Base-by-base conservation (phyloP, 1,140 invertebrate genomes). In the Kradibia gibbosae region DNA sequence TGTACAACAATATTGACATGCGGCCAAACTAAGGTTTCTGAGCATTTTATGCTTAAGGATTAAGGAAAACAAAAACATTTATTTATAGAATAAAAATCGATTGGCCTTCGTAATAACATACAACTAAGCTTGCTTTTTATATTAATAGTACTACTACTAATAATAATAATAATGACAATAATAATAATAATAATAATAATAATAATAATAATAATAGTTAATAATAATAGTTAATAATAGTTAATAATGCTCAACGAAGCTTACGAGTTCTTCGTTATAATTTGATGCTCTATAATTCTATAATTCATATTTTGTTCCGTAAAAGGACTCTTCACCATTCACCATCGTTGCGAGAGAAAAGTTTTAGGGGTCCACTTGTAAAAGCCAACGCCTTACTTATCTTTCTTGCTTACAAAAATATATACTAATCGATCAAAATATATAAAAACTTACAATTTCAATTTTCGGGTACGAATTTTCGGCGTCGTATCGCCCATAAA, bases 1-100 rank as follows among this genome's bases (percentile, higher is more conserved):
- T 88, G 85, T 88, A 88, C 88, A 88, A 87, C 86, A 87, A 88
- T 75, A 81, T 84, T 83, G 81, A 85, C 78, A 53, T 53, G 82
- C 83, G 84, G 80, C 83, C 84, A 79, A 84, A 88, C 82, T 84
- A 87, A 86, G 84, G 81, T 80, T 83, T 86, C 72, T 84, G 62
- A 85, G 80, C 84, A 73, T 84, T 81, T 82, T 80, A 83, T 75
- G 81, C 79, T 84, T 75, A 62, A 75, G 42, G 48, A 81, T 65
- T 28, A 74, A 60, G 42, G 42, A 77, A 81, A 84, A 83, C 72
- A 65, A 86, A 85, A 84, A 87, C 78, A 83, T 82, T 85, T 86
- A 83, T 85, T 86, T 75, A 81, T 83, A 82, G 83, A 84, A 81
- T 84, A 86, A 75, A 77, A 82, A 81, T 84, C 72, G 72, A 85